Conservation (phyloP, 2,888 invertebrate genomes). For the Hirtodrosophila trivittata region DNA sequence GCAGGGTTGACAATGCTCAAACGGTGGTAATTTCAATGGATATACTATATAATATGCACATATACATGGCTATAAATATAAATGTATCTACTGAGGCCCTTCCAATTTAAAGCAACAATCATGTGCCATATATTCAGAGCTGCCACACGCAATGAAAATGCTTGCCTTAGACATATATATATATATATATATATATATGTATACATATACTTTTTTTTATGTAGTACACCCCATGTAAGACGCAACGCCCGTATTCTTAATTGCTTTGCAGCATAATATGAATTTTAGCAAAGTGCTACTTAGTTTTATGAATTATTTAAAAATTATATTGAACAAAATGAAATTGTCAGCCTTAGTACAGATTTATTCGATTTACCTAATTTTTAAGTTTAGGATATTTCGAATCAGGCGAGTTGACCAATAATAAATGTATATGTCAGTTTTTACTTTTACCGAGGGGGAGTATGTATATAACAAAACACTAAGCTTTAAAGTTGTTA, state of each 20-base stretch:
- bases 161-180: conserved; percentile 12
- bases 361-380: conserved; percentile 47
- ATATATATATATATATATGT: conserved; percentile 7
- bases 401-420: too few relatives aligned
- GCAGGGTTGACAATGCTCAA: conserved; percentile 35
- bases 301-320: too few relatives aligned
- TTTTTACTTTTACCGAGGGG: too few relatives aligned
- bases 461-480: too few relatives aligned
- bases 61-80: conserved; percentile 1
- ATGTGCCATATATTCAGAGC: conserved; percentile 69
- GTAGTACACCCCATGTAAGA: too few relatives aligned
- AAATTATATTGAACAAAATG: too few relatives aligned
- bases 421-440: too few relatives aligned
- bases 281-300: too few relatives aligned
- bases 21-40: conserved; percentile 30
- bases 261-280: too few relatives aligned
- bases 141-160: conserved; percentile 72
- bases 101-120: conserved; percentile 39
- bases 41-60: not conserved
- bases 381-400: conserved; percentile 60
- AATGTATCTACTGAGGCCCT: conserved; percentile 37
- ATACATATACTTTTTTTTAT: conserved; percentile 31
- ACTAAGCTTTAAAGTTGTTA: too few relatives aligned
- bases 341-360: too few relatives aligned
- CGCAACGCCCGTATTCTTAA: too few relatives aligned